Base-by-base conservation (phyloP, 2,797 vertebrate species). In the Selene dorsalis region DNA sequence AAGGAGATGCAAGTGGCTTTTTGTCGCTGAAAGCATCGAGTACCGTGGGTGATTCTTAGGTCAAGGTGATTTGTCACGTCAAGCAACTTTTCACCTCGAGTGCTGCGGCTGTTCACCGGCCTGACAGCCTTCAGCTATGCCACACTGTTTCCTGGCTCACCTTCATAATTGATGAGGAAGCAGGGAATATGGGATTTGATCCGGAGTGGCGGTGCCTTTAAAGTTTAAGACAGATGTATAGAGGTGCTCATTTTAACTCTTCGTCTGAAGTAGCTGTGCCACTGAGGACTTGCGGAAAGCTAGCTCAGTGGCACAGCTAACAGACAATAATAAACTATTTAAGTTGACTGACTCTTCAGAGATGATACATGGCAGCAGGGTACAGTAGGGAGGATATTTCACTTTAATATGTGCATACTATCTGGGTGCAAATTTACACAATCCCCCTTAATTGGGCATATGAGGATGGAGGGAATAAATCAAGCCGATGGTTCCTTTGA, bases 111-210 rank as follows among this genome's bases (percentile, higher is more conserved):
- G 73, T 80, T 89, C 82, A 69, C 76, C 58, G 66, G 53, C 47
- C 79, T 82, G 92, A 91, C 89, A 93, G 91, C 87, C 85, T 76
- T 82, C 82, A 80, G 84, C 72, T 65, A 73, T 52, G 73, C 82
- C 73, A 69, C 84, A 53, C 64, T 71, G 83, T 87, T 92, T 89
- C 88, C 89, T 86, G 88, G 81, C 89, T 79, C 56, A 63, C 12
- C 93, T 93, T 84, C 82, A 93, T 93, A 90, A 93, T 91, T 93
- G 83, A 94, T 93, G 90, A 89, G 71, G 78, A 85, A 70, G 70
- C 43, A 28, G 80, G 77, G 73, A 90, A 88, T 83, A 77, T 77
- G 86, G 90, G 91, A 88, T 89, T 84, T 88, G 89, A 92, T 90
- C 88, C 71, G 87, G 79, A 82, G 55, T 59, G 73, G 82, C 38